A percentile compares a stretch with the other conserved stretches of the same genome.
These are phyloP conservation scores for Polydrusus cervinus DNA, from an alignment of 2,888 invertebrate species.

Conservation along the genomic window DNA sequence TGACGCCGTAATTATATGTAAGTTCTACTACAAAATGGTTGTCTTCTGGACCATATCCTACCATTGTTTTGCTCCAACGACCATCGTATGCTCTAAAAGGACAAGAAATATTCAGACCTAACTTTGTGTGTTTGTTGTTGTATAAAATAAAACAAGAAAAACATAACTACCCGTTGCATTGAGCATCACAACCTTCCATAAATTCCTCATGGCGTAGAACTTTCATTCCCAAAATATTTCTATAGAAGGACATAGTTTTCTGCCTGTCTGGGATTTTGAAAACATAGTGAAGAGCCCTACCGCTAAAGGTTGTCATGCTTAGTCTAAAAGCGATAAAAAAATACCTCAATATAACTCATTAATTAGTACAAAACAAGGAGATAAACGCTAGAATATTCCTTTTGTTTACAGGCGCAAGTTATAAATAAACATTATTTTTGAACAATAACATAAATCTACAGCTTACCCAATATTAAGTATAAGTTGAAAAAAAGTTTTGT, in stretches of 20 bases:
- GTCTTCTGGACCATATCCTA: conserved; percentile 97
- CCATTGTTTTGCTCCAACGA: conserved; percentile 99
- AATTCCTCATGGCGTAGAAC: conserved; percentile 98
- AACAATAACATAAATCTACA: too few relatives aligned
- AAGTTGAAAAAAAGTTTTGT: too few relatives aligned
- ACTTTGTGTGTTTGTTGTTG: too few relatives aligned
- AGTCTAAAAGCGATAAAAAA: background rate
- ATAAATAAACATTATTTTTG: too few relatives aligned
- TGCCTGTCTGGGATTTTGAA: conserved; percentile 95
- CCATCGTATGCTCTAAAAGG: conserved; percentile 94
- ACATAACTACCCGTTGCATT: conserved; percentile 92
- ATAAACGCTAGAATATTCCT: too few relatives aligned
- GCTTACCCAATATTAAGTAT: too few relatives aligned
- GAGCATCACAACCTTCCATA: conserved; percentile 95
- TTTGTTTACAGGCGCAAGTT: too few relatives aligned
- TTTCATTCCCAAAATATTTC: conserved; percentile 95
- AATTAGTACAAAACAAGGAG: too few relatives aligned
- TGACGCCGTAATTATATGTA: conserved; percentile 97
- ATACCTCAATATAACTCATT: background rate
- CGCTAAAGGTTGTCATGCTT: conserved; percentile 66
- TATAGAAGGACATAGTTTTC: conserved; percentile 89
- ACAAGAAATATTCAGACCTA: conserved; percentile 1
- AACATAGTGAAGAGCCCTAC: conserved; percentile 95
- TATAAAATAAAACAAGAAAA: conserved; percentile 11
- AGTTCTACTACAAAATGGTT: conserved; percentile 96